Base-by-base conservation (phyloP, 2,113 vertebrate species). In the Bucco capensis region DNA sequence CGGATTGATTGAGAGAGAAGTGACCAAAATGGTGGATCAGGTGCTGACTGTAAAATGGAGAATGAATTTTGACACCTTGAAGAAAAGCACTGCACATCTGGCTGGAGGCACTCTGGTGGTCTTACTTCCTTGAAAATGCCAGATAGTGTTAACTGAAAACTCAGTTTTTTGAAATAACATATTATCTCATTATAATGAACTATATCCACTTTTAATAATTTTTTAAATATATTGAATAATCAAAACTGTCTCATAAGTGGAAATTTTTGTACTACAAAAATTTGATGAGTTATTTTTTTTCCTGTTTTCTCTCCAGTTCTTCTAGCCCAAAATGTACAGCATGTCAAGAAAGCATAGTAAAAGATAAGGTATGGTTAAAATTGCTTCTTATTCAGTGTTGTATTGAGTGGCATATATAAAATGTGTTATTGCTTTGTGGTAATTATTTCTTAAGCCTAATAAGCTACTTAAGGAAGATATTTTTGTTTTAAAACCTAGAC, bases 261-360 rank as follows among this genome's bases (percentile, higher is more conserved):
- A 88, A 76, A 19, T 27, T 46, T 57, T 50, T 80, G 31, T 54
- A 21, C 15, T 56, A 23, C 22, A 57, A 25, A 85, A 89, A 46
- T 70, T 76, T 44, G 21, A 19, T 19, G 22, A 56, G 3, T 72
- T 66, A 91, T 56, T 17, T 15, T 17, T 38, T 54, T 21, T 84
- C 23, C 24, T 83, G 24, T 95, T 94, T 94, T 91, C 42, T 91
- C 61, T 84, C 46, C 89, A 98, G 98, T 95, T 96, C 97, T 46
- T 74, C 97, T 19, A 97, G 77, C 87, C 97, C 97, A 38, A 98
- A 98, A 84, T 98, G 98, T 78, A 97, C 97, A 37, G 97, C 98
- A 8, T 98, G 98, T 96, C 97, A 98, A 97, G 98, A 98, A 92
- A 95, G 86, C 94, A 97, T 98, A 96, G 54, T 94, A 57, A 98